These are phyloP conservation scores for Lamellibrachia satsuma DNA, from an alignment of 2,888 invertebrate genomes.

Conservation along the genomic window DNA sequence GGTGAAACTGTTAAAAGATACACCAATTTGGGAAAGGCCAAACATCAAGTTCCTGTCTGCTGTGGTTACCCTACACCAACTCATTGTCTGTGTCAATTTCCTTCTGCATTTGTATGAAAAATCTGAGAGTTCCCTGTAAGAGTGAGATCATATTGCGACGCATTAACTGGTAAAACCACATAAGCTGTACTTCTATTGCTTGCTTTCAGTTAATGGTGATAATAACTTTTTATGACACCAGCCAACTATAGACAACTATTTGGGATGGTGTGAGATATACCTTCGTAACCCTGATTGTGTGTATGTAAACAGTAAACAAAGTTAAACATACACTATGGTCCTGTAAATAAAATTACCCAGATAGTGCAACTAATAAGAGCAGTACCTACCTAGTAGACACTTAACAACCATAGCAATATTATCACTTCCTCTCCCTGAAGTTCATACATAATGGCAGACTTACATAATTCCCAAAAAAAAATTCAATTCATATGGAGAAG, in stretches of 20 bases:
- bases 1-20: too few species aligned
- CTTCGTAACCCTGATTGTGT: not conserved
- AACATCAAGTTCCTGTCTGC: too few species aligned
- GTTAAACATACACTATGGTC: not conserved
- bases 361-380: too few species aligned
- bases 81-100: not conserved
- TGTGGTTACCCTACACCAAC: not conserved
- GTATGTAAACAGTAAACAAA: not conserved
- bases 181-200: not conserved
- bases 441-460: too few species aligned
- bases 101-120: not conserved
- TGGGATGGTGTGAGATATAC: not conserved
- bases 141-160: not conserved
- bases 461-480: too few species aligned
- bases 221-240: not conserved
- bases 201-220: not conserved
- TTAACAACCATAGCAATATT: too few species aligned
- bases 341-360: too few species aligned
- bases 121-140: not conserved
- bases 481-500: too few species aligned
- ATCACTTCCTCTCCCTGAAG: too few species aligned
- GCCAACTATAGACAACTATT: not conserved
- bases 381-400: too few species aligned
- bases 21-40: too few species aligned
- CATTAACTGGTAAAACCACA: conserved; percentile 17